Evolutionary conservation across 2,113 vertebrate species (phyloP).

Genomic region (Ameiurus melas): DNA sequence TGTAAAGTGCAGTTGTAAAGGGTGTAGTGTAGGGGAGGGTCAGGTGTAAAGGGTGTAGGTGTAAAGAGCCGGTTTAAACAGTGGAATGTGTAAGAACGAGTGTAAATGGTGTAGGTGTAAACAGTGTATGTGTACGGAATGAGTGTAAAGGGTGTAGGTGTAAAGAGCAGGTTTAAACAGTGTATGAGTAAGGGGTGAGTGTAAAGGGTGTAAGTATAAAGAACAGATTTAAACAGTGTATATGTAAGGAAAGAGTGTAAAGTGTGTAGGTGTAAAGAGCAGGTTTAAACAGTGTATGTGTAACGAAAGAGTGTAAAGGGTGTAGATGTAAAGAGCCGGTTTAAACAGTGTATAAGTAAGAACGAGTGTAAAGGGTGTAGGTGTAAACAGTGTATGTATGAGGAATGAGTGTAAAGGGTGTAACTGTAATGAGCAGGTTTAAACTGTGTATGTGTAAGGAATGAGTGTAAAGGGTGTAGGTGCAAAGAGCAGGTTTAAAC

Average conservation of each 20-base stretch:
- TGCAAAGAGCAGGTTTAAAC: not conserved
- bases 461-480: not conserved
- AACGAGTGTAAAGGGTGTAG: not conserved
- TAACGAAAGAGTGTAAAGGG: not conserved
- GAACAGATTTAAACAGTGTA: not conserved
- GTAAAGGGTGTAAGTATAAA: not conserved
- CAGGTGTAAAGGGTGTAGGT: too few relatives aligned
- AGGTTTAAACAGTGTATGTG: not conserved
- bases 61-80: too few relatives aligned
- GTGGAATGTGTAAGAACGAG: too few relatives aligned
- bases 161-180: too few relatives aligned
- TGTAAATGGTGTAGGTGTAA: too few relatives aligned
- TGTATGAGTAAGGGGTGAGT: too few relatives aligned
- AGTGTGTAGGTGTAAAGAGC: not conserved
- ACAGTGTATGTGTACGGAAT: too few relatives aligned
- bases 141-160: too few relatives aligned
- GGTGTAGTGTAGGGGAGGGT: too few relatives aligned
- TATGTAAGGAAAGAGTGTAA: not conserved
- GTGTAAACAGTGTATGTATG: not conserved
- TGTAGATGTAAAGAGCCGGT: slow-evolving; percentile 22
- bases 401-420: too few relatives aligned
- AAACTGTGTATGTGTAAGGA: slow-evolving; percentile 29
- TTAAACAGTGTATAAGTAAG: too few relatives aligned
- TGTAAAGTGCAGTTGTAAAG: not conserved
- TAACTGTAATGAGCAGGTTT: not conserved